Percentiles rank a stretch among this genome's conserved stretches.
phyloP scores from a whole-genome alignment of 2,113 vertebrate species.

The Trachemys scripta region DNA sequence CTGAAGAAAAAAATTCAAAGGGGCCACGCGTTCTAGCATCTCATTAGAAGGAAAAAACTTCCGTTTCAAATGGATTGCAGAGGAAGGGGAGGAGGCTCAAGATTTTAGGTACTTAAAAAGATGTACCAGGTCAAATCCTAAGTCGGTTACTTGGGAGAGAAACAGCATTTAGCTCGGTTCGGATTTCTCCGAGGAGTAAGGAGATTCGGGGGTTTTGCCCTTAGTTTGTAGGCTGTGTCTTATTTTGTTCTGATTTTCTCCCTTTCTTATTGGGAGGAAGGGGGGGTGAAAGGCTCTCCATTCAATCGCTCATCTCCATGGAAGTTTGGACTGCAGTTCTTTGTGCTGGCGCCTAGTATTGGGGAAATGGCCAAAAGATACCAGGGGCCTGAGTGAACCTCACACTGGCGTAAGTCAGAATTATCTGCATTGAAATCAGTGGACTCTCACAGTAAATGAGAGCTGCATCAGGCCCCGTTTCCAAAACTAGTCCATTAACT shows the following conservation, averaged over 20 bases:
- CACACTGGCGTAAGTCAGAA: background rate
- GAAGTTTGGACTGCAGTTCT: background rate
- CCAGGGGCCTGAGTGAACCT: background rate
- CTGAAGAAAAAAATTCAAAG: constrained; percentile 1
- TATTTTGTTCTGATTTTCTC: background rate
- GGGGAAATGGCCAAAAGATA: background rate
- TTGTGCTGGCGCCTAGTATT: background rate
- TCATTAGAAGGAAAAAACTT: constrained; percentile 20
- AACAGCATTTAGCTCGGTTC: background rate
- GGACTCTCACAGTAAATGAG: background rate
- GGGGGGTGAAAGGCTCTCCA: background rate
- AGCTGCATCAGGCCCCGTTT: background rate
- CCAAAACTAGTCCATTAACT: background rate
- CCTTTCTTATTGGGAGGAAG: background rate
- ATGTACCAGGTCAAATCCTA: background rate
- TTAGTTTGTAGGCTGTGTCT: background rate
- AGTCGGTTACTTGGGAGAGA: background rate
- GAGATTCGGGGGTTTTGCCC: background rate
- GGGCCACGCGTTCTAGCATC: background rate
- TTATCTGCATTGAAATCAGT: background rate
- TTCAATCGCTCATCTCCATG: background rate
- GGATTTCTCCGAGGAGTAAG: background rate
- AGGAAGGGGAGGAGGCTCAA: background rate
- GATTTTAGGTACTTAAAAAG: background rate
- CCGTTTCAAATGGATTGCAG: constrained; percentile 34